A percentile compares a stretch with the other conserved stretches of the same genome.
Evolutionary conservation across 2,113 vertebrate species (phyloP).

Genomic region (Xiphorhynchus elegans): DNA sequence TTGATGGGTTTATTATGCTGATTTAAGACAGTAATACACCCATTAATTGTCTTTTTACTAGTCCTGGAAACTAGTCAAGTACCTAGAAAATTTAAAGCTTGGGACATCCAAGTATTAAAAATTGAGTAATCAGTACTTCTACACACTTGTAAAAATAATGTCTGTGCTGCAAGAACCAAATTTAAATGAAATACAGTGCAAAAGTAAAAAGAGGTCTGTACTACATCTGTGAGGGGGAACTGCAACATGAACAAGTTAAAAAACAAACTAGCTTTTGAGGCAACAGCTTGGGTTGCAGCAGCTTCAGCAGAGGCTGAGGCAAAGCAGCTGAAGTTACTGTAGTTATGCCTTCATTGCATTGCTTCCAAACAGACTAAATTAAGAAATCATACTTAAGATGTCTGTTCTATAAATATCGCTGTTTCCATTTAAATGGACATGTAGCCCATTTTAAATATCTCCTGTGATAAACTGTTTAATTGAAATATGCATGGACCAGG

Average conservation of each 20-base stretch:
- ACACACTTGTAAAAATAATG: neutral
- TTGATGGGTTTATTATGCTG: too few species aligned
- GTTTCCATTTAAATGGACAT: neutral
- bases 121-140: neutral
- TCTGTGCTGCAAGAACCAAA: neutral
- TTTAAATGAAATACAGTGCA: neutral
- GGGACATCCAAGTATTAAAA: neutral
- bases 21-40: neutral
- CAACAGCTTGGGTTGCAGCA: neutral
- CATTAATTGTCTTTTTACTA: neutral
- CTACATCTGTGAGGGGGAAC: neutral
- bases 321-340: neutral
- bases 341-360: neutral
- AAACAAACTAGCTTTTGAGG: neutral
- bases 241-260: neutral
- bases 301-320: neutral
- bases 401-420: constrained; percentile 10
- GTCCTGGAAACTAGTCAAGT: neutral
- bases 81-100: neutral
- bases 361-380: constrained; percentile 45
- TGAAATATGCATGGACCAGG: neutral
- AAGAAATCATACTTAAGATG: constrained; percentile 18
- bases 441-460: neutral
- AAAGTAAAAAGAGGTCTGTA: neutral
- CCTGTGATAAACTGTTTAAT: neutral